These are phyloP conservation scores for Austrolebias charrua DNA, from an alignment of 2,797 vertebrate genomes.

Conservation along the genomic window DNA sequence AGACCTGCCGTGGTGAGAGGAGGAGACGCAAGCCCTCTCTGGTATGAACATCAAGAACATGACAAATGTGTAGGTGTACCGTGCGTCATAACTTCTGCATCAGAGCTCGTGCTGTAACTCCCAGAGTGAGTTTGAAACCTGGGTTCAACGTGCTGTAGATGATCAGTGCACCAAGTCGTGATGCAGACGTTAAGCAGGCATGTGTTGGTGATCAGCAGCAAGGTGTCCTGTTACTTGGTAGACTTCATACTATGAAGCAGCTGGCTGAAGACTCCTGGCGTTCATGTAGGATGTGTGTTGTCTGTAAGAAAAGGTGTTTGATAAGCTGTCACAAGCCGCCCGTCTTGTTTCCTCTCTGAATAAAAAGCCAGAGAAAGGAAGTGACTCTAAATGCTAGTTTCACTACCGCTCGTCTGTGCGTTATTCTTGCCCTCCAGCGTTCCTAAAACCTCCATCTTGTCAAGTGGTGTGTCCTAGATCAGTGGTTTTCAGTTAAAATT, in stretches of 20 bases:
- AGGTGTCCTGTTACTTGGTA: constrained; percentile 49
- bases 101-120: constrained; percentile 14
- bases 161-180: constrained; percentile 27
- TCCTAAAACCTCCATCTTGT: constrained; percentile 10
- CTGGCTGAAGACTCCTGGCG: constrained; percentile 18
- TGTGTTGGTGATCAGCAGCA: constrained; percentile 35
- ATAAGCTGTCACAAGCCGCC: constrained; percentile 12
- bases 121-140: constrained; percentile 30
- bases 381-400: constrained; percentile 43
- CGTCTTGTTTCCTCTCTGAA: constrained; percentile 22
- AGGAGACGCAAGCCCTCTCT: constrained; percentile 13
- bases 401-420: constrained; percentile 19
- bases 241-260: constrained; percentile 28
- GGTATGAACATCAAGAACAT: constrained; percentile 45
- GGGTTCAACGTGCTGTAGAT: not conserved
- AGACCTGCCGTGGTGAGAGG: constrained; percentile 19
- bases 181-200: constrained; percentile 3
- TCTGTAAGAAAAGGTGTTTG: not conserved
- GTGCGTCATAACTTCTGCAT: constrained; percentile 46
- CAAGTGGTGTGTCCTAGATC: constrained; percentile 6
- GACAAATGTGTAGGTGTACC: constrained; percentile 52
- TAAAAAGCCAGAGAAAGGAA: constrained; percentile 30
- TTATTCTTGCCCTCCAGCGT: constrained; percentile 52
- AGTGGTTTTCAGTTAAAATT: too few species aligned
- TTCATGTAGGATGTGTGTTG: constrained; percentile 17